Evolutionary conservation across 2,888 invertebrate species (phyloP).

Genomic region (Ennomos quercinarius): DNA sequence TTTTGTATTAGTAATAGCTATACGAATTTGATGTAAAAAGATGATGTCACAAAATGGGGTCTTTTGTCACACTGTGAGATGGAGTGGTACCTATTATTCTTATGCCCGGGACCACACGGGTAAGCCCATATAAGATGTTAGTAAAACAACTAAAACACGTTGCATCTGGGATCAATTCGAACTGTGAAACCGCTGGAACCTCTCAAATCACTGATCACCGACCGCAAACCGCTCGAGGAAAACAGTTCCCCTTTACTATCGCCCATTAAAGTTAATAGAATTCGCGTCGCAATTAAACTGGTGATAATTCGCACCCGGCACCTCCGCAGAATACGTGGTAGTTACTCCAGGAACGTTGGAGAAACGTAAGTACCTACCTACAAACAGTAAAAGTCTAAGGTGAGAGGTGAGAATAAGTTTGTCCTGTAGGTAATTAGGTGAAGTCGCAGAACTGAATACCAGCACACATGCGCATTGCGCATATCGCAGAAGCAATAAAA

Average conservation of each 20-base stretch:
- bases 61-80: too few species aligned
- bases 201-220: conserved; percentile 25
- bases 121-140: not conserved
- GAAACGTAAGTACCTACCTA: not conserved
- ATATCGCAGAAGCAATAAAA: too few species aligned
- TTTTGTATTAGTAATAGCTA: too few species aligned
- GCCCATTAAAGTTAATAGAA: conserved; percentile 41
- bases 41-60: too few species aligned
- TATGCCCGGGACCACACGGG: too few species aligned
- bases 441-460: too few species aligned
- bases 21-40: too few species aligned
- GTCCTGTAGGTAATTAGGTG: too few species aligned
- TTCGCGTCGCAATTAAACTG: conserved; percentile 33
- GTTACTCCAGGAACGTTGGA: conserved; percentile 13
- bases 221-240: conserved; percentile 26
- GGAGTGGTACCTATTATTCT: too few species aligned
- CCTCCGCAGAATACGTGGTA: conserved; percentile 32
- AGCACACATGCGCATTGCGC: too few species aligned
- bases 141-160: not conserved
- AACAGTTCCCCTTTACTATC: conserved; percentile 34
- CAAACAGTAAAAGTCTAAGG: too few species aligned
- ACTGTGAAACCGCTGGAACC: conserved; percentile 12
- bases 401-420: too few species aligned
- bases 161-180: conserved; percentile 6
- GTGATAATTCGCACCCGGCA: conserved; percentile 34